phyloP scores from a whole-genome alignment of 1,140 invertebrate genomes.

The Aphaenogaster ashmeadi region DNA sequence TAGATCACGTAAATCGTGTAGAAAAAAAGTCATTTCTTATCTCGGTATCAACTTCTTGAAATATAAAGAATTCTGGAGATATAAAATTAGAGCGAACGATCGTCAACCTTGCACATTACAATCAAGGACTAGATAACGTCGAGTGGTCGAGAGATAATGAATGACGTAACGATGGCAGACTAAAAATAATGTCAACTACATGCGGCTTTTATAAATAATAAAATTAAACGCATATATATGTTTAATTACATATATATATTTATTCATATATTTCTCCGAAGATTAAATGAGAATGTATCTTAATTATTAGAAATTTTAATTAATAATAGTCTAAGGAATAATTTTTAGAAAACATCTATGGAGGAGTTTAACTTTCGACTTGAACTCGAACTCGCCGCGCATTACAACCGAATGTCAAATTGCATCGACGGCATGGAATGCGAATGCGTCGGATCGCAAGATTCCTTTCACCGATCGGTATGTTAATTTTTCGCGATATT shows the following conservation, averaged over 20 bases:
- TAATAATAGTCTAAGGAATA: background rate
- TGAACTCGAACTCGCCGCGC: conserved; percentile 2
- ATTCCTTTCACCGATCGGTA: conserved; percentile 62
- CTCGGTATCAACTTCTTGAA: background rate
- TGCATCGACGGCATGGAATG: conserved; percentile 53
- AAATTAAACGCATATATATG: background rate
- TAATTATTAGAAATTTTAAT: background rate
- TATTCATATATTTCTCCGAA: background rate
- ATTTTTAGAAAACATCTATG: background rate
- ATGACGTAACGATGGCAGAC: background rate
- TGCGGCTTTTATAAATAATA: background rate
- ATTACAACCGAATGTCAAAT: conserved; percentile 41
- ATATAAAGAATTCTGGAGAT: background rate
- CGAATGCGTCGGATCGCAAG: conserved; percentile 50
- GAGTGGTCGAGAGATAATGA: conserved; percentile 14
- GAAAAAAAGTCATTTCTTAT: background rate
- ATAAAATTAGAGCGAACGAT: conserved; percentile 30
- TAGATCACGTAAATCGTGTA: background rate
- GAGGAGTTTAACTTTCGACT: background rate
- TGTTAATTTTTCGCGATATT: conserved; percentile 60
- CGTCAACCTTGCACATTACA: conserved; percentile 15
- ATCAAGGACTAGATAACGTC: conserved; percentile 35
- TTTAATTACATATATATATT: background rate
- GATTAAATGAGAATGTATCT: background rate
- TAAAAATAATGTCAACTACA: background rate